Base-by-base conservation (phyloP, 2,113 vertebrate species). In the Ovibos moschatus region DNA sequence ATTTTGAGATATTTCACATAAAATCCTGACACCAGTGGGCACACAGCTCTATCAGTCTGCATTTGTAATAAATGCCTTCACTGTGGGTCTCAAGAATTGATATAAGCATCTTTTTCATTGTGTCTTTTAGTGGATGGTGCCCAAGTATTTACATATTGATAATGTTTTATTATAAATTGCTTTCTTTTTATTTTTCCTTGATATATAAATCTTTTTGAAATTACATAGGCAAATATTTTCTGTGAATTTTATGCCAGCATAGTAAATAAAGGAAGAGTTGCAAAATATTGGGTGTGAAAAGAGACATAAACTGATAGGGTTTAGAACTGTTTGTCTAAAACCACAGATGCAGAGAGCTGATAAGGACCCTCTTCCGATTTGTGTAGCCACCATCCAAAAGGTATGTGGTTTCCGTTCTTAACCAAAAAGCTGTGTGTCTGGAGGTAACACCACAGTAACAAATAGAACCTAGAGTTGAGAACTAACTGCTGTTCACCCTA, bases 181-280 rank as follows among this genome's bases (percentile, higher is more conserved):
- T 79, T 93, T 84, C 53, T 36, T 89, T 97, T 95, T 97, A 43
- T 67, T 94, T 94, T 33, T 92, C 19, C 16, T 91, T 91, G 50
- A 84, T 62, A 28, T 57, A 21, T 67, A 25, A n/a, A 30, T 91
- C 36, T 96, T 94, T 81, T 76, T 55, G 28, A 89, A 96, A 89
- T 76, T 85, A 40, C 71, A 3, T 55, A 81, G 36, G 9, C 78
- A 87, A 43, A 88, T 83, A 7, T 92, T 95, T 92, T 95, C 85
- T 91, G 23, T 91, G 33, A 76, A 58, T 51, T 71, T n/a, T 76
- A 58, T 58, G 76, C 60, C 90, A 67, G 58, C 30, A 84, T 51
- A 47, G 51, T 81, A 89, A 86, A 71, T 36, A 71, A 71, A 97
- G 57, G 45, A 89, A 13, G 33, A 94, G 9, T 43, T 95, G 16